Conservation (phyloP, 2,888 invertebrate species). For the Drosophila sordidapex region DNA sequence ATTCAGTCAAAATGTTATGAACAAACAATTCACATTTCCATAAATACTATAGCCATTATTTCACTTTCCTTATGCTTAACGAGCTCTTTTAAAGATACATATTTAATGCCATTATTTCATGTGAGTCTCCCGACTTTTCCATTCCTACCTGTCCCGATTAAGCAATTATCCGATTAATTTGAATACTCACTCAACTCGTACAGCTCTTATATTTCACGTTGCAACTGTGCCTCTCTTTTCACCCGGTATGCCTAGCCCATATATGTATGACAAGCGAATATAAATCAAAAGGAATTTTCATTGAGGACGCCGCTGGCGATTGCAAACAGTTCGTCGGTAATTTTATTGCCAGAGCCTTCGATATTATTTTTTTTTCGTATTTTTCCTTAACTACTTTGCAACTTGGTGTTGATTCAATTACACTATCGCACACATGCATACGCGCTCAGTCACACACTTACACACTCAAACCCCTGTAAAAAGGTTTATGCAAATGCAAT, state of each 20-base stretch:
- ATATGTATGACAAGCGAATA: slow-evolving; percentile 40
- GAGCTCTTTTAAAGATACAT: background rate
- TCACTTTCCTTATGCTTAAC: background rate
- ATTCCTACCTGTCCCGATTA: slow-evolving; percentile 20
- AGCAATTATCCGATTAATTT: slow-evolving; percentile 70
- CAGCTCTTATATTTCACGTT: background rate
- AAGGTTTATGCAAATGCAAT: slow-evolving; percentile 80
- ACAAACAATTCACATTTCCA: background rate
- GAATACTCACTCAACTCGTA: slow-evolving; percentile 36
- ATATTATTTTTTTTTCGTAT: slow-evolving; percentile 50
- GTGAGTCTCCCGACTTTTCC: slow-evolving; percentile 5
- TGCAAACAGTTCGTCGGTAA: slow-evolving; percentile 66
- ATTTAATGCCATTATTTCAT: slow-evolving; percentile 9
- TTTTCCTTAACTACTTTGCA: slow-evolving; percentile 64
- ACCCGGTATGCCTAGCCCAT: background rate
- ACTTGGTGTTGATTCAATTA: slow-evolving; percentile 73
- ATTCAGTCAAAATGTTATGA: slow-evolving; percentile 23
- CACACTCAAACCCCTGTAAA: slow-evolving; percentile 20
- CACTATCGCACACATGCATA: slow-evolving; percentile 31
- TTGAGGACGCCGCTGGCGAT: slow-evolving; percentile 66
- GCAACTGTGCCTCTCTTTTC: background rate
- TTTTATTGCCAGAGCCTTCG: slow-evolving; percentile 62
- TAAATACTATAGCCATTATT: background rate
- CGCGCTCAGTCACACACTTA: background rate
- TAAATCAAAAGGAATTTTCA: slow-evolving; percentile 74